A percentile compares a stretch with the other conserved stretches of the same genome.
These are phyloP conservation scores for Rotaria sp. DNA, from an alignment of 2,888 invertebrate species.

Conservation along the genomic window DNA sequence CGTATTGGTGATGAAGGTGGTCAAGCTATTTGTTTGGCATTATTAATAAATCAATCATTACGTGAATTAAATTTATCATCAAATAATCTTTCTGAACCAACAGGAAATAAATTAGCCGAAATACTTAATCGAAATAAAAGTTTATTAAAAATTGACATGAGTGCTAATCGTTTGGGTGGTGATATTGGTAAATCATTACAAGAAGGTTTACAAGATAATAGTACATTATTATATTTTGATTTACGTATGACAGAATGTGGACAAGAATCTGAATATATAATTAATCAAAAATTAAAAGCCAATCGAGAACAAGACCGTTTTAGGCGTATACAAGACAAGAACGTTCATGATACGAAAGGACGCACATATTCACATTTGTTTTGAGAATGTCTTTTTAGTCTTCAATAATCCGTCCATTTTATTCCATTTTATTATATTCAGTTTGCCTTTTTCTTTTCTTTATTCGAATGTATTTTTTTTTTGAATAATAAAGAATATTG, in stretches of 20 bases:
- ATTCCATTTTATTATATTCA: neutral
- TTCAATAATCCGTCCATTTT: slow-evolving; percentile 5
- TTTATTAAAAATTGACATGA: slow-evolving; percentile 50
- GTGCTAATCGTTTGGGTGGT: slow-evolving; percentile 54
- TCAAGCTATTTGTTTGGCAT: slow-evolving; percentile 50
- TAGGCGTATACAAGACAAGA: slow-evolving; percentile 44
- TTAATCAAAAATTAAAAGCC: slow-evolving; percentile 51
- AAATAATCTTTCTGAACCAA: slow-evolving; percentile 54
- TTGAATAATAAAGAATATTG: neutral
- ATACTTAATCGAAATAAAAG: slow-evolving; percentile 51
- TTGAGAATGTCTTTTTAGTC: neutral
- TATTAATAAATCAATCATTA: slow-evolving; percentile 51
- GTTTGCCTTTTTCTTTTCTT: neutral
- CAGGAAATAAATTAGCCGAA: slow-evolving; percentile 51
- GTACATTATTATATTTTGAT: slow-evolving; percentile 51
- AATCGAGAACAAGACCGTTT: slow-evolving; percentile 52
- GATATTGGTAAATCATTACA: slow-evolving; percentile 56
- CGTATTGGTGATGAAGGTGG: slow-evolving; percentile 56
- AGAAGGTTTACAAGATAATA: slow-evolving; percentile 55
- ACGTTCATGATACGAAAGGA: neutral
- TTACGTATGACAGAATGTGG: slow-evolving; percentile 55
- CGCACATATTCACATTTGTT: slow-evolving; percentile 41
- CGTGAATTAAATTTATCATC: slow-evolving; percentile 51
- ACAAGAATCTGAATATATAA: slow-evolving; percentile 54
- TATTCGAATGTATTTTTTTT: neutral